phyloP scores from a whole-genome alignment of 2,888 invertebrate species.

The Caenorhabditis sp. region DNA sequence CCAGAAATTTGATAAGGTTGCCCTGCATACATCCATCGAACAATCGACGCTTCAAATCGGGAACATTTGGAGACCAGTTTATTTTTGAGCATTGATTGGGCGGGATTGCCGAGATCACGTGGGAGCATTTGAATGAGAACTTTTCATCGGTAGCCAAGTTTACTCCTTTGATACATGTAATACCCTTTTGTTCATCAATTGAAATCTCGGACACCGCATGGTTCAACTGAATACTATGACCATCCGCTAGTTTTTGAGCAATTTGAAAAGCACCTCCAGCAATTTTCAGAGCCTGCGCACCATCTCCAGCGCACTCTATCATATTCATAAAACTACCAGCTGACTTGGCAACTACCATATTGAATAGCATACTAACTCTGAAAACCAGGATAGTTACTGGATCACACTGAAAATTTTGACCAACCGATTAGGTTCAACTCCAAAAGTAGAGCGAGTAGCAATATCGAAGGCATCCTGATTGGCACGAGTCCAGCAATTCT shows the following conservation, averaged over 20 bases:
- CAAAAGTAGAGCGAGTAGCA: constrained; percentile 38
- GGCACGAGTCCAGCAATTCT: constrained; percentile 39
- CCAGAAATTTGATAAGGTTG: constrained; percentile 71
- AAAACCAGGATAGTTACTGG: no score
- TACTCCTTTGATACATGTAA: constrained; percentile 2
- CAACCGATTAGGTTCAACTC: constrained; percentile 39
- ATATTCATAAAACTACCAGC: constrained; percentile 43
- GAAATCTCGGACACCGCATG: constrained; percentile 1
- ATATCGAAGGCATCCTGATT: constrained; percentile 41
- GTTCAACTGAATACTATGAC: not conserved
- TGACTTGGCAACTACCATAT: constrained; percentile 41
- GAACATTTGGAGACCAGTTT: constrained; percentile 35
- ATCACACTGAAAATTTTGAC: no score
- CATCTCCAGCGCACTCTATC: constrained; percentile 35
- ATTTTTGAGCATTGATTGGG: constrained; percentile 47
- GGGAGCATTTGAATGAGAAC: constrained; percentile 13
- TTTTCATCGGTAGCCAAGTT: not conserved
- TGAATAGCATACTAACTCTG: constrained; percentile 46
- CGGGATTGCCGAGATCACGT: constrained; percentile 52
- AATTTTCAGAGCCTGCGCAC: constrained; percentile 38
- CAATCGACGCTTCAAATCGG: constrained; percentile 35
- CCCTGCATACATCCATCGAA: constrained; percentile 40
- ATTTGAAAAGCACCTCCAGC: constrained; percentile 43
- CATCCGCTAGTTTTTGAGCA: constrained; percentile 22
- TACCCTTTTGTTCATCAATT: constrained; percentile 7